These are phyloP conservation scores for Plodia interpunctella DNA, from an alignment of 1,140 invertebrate species.

Conservation along the genomic window DNA sequence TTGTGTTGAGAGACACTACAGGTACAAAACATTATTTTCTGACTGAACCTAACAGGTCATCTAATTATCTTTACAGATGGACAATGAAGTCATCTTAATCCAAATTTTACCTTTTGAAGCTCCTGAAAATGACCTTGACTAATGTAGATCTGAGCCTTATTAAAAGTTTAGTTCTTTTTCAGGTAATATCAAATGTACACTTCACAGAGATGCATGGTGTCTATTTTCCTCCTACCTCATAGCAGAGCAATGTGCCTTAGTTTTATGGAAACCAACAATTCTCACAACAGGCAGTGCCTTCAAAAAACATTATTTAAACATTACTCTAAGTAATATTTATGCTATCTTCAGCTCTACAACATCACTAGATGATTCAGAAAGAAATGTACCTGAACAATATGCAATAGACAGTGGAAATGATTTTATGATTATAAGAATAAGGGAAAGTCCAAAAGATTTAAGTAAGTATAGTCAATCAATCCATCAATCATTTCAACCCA, in stretches of 20 bases:
- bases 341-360: constrained; percentile 55
- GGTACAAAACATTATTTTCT: constrained; percentile 29
- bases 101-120: no score
- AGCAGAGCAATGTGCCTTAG: constrained; percentile 54
- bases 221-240: constrained; percentile 57
- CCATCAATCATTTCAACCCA: no score
- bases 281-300: constrained; percentile 61
- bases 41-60: neutral
- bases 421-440: constrained; percentile 49
- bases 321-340: constrained; percentile 58
- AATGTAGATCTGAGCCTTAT: no score
- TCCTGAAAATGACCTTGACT: no score
- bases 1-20: constrained; percentile 54
- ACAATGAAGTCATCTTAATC: no score
- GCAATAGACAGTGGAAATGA: constrained; percentile 38
- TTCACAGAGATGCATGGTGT: constrained; percentile 67
- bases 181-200: constrained; percentile 64
- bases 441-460: constrained; percentile 29
- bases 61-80: neutral
- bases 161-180: constrained; percentile 19
- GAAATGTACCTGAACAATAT: constrained; percentile 46
- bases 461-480: constrained; percentile 27
- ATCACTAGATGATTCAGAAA: constrained; percentile 30
- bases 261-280: constrained; percentile 55
- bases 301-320: constrained; percentile 68